phyloP scores from a whole-genome alignment of 2,113 vertebrate species.

The Eudyptes chrysolophus region DNA sequence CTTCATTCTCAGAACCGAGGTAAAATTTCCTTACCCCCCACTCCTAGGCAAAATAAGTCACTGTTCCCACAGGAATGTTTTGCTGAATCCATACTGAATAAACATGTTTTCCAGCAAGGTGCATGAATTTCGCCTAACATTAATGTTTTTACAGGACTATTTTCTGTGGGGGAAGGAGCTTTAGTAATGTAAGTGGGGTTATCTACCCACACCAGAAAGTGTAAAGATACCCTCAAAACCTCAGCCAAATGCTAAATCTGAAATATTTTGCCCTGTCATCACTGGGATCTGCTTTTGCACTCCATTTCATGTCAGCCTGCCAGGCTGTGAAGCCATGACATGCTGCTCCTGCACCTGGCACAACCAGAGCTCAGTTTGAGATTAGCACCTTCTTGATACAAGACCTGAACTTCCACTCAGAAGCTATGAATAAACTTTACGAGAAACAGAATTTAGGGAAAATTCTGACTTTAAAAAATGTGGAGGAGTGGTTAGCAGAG shows the following conservation, averaged over 20 bases:
- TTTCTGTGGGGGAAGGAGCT: not conserved
- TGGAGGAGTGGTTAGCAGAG: no score
- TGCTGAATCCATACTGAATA: not conserved
- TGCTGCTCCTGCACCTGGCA: not conserved
- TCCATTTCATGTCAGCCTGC: not conserved
- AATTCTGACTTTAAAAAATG: not conserved
- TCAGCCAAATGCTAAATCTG: not conserved
- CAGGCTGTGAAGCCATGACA: not conserved
- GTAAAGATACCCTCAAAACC: not conserved
- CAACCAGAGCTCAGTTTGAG: not conserved
- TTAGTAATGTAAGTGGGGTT: not conserved
- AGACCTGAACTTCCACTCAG: not conserved
- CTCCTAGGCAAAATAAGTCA: not conserved
- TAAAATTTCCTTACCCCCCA: not conserved
- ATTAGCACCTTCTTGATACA: not conserved
- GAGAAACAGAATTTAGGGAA: not conserved
- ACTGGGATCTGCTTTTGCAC: not conserved
- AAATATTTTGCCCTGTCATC: not conserved
- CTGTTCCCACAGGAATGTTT: not conserved
- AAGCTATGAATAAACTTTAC: not conserved
- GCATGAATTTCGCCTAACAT: not conserved
- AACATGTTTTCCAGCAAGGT: not conserved
- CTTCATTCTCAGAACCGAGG: not conserved
- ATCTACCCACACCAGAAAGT: not conserved
- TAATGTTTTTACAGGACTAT: not conserved